Evolutionary conservation across 1,140 invertebrate species (phyloP), one percentile per base, ranked within the genome.

Genomic region (Platyura marginata): DNA sequence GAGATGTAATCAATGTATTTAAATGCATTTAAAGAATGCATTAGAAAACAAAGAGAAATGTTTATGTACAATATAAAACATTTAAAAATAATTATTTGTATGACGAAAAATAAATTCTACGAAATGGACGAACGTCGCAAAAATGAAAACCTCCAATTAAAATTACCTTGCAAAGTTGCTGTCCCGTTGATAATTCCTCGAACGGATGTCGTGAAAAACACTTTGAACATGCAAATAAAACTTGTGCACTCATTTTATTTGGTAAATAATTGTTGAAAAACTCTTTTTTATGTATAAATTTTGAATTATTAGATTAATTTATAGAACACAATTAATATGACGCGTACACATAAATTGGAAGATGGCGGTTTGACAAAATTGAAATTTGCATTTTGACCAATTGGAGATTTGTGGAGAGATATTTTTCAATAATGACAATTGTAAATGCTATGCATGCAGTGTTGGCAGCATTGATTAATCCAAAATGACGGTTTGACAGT

Each of bases 131-230:
- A 29, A 41, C 22, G 18, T 34, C 11, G 20, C 42, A 23, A 23
- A n/a, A 44, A 34, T 37, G 20, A 19, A 36, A 21, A n/a, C 5
- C 16, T 38, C 22, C 16, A 22, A 45, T 16, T 13, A 46, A 33
- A 22, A 10, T 45, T 33, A 93, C 90, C 80, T 94, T 94, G 70
- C 91, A 96, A 51, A 95, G 72, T 61, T 95, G 90, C 68, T 94
- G 88, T 25, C 88, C 88, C 46, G 85, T 73, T 43, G 89, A 94
- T 48, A 95, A 70, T 64, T 95, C 90, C 62, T 95, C 91, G 65
- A 94, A 95, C 40, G 89, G 89, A 69, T 94, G 85, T 55, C 89
- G 74, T 44, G 81, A 81, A 62, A 93, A 94, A 69, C 91, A 95
- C 59, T 83, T 81, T 41, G 90, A 93, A 67, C 91, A 96, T 33